Evolutionary conservation across 2,113 vertebrate species (phyloP).

Genomic region (Bufo gargarizans): DNA sequence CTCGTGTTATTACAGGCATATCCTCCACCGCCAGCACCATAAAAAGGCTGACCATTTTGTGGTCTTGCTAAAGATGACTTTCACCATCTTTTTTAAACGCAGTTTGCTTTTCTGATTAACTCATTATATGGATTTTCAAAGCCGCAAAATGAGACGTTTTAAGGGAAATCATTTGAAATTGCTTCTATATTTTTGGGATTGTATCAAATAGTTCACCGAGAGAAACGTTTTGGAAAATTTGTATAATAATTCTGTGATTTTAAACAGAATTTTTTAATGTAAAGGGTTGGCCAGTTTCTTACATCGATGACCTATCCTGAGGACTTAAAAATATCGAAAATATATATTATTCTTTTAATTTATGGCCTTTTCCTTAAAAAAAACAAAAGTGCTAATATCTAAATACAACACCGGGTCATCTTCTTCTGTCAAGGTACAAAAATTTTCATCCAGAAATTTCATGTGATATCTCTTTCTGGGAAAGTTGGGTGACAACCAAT

Average conservation of each 20-base stretch:
- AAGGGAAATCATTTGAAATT: background rate
- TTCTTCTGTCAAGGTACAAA: no score
- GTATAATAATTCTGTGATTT: background rate
- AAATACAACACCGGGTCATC: no score
- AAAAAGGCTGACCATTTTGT: slow-evolving; percentile 55
- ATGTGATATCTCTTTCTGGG: background rate
- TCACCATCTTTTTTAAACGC: background rate
- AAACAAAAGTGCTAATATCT: no score
- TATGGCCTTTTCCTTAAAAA: no score
- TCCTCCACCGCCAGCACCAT: slow-evolving; percentile 46
- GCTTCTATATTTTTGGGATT: no score
- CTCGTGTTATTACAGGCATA: slow-evolving; percentile 60
- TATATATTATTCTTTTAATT: no score
- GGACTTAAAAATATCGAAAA: no score
- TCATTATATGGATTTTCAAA: slow-evolving; percentile 35
- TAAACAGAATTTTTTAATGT: background rate
- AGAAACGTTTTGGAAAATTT: background rate
- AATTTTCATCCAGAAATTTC: no score
- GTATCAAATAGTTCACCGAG: background rate
- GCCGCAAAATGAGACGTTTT: background rate
- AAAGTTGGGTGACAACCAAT: no score
- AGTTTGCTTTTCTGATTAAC: slow-evolving; percentile 40
- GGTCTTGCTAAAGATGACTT: slow-evolving; percentile 25
- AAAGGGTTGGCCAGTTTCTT: no score
- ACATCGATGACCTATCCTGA: no score